Conservation (phyloP, 2,113 vertebrate genomes). For the Dromas ardeola region DNA sequence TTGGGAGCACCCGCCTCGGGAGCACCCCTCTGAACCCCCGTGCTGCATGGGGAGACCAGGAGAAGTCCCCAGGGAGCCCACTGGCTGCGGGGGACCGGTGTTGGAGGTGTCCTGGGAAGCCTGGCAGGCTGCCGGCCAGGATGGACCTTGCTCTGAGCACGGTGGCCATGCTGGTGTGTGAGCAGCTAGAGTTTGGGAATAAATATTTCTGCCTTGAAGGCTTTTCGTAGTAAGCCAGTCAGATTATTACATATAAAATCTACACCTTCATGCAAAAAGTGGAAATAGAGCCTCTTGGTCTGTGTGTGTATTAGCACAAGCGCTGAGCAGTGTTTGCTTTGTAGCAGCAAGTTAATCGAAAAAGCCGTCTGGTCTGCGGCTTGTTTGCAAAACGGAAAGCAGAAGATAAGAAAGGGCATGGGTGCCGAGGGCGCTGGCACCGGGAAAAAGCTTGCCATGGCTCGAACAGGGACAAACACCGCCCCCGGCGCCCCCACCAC, state of each 20-base stretch:
- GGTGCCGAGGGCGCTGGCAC: not conserved
- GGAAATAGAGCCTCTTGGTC: not conserved
- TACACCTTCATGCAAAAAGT: not conserved
- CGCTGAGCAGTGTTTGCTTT: not conserved
- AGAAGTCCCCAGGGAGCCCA: not conserved
- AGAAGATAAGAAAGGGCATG: not conserved
- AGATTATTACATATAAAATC: not conserved
- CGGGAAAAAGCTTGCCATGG: rapidly evolving
- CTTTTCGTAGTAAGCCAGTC: not conserved
- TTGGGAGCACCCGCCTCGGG: no score
- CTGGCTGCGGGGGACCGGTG: not conserved
- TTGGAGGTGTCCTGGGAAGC: not conserved
- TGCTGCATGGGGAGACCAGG: not conserved
- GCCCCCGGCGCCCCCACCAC: rapidly evolving
- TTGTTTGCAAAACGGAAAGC: not conserved
- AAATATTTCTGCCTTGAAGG: not conserved
- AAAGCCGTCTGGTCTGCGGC: not conserved
- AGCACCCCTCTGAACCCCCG: not conserved
- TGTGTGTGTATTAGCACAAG: not conserved
- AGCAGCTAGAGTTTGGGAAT: rapidly evolving
- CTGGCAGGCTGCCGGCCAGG: not conserved
- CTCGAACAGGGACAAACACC: not conserved
- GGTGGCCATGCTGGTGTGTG: rapidly evolving
- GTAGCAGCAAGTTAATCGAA: not conserved
- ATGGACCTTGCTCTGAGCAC: not conserved